Base-by-base conservation (phyloP, 2,888 invertebrate genomes). In the Glomeris marginata region DNA sequence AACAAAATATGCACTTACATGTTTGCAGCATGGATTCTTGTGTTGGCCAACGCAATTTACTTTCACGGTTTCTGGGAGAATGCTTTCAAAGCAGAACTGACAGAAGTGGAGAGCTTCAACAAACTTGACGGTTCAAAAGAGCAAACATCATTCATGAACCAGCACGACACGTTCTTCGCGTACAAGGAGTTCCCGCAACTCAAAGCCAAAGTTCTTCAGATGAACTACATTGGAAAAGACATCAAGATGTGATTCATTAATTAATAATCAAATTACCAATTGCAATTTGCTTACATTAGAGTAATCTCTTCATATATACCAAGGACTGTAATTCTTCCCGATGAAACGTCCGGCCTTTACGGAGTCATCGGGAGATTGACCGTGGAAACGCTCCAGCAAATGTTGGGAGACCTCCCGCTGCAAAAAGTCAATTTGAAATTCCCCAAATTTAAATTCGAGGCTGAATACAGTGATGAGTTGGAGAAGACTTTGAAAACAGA, bases 401-500 rank as follows among this genome's bases (percentile, higher is more conserved):
- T 18, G 15, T 1, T 11, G 34, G 16, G 13, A 20, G 2, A 16
- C 20, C 13, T 18, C 18, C 3, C 3, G 3, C 28, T 3, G 28
- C 28, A 8, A 28, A 33, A 79, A 62, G 78, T 86, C 1, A 68
- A 75, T 34, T 74, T 87, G 1, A 72, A 73, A 18, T 63, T 88
- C 42, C 88, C 88, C 2, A 84, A 79, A 65, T 88, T 88, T 65
- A 82, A 79, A 65, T 76, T 86, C 43, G 84, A 87, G 66, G 76
- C 76, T 5, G 46, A 37, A 15, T 45, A 38, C 28, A 8, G 8
- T 8, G 28, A 28, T 16, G n/a, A 20, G 1, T 28, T 54, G 16
- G 36, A 34, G 15, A 15, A 41, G 1, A 35, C 44, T n/a, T 37
- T 54, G 18, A 15, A 37, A 16, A 21, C 8, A 8, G 8, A 28